phyloP scores from a whole-genome alignment of 2,888 invertebrate genomes.

The Trichogramma dendrolimi region DNA sequence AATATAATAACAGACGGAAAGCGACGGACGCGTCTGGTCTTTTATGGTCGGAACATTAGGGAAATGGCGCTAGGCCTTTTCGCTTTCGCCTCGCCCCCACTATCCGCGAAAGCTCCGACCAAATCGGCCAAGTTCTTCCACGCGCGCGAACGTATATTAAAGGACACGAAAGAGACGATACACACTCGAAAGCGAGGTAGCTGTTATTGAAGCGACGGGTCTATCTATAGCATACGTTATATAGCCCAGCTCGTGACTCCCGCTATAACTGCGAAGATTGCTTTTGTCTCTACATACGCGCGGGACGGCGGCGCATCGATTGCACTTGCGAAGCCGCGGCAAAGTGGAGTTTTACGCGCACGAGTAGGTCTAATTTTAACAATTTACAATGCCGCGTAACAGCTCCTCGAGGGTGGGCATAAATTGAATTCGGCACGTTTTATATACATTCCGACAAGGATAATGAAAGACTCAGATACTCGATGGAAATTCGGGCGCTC shows the following conservation, averaged over 20 bases:
- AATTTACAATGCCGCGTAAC: too few relatives aligned
- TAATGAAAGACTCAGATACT: too few relatives aligned
- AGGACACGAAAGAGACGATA: constrained; percentile 1
- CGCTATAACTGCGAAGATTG: constrained; percentile 15
- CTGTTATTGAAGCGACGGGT: constrained; percentile 14
- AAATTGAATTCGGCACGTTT: too few relatives aligned
- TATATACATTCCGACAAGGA: too few relatives aligned
- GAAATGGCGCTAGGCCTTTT: constrained; percentile 39
- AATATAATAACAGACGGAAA: too few relatives aligned
- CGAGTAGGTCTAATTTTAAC: too few relatives aligned
- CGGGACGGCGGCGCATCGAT: too few relatives aligned
- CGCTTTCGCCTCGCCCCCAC: constrained; percentile 28
- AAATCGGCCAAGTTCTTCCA: constrained; percentile 32
- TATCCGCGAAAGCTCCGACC: constrained; percentile 21
- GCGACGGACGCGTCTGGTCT: constrained; percentile 36
- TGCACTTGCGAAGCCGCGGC: too few relatives aligned
- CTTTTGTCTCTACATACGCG: constrained; percentile 3
- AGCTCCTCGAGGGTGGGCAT: too few relatives aligned
- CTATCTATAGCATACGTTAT: neutral
- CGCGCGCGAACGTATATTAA: neutral
- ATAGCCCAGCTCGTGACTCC: neutral
- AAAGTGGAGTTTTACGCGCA: too few relatives aligned
- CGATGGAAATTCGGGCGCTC: too few relatives aligned
- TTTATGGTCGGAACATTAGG: constrained; percentile 44
- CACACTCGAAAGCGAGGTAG: neutral